A percentile compares a stretch with the other conserved stretches of the same genome.
These are phyloP conservation scores for Sander vitreus DNA, from an alignment of 2,113 vertebrate genomes.

Conservation along the genomic window DNA sequence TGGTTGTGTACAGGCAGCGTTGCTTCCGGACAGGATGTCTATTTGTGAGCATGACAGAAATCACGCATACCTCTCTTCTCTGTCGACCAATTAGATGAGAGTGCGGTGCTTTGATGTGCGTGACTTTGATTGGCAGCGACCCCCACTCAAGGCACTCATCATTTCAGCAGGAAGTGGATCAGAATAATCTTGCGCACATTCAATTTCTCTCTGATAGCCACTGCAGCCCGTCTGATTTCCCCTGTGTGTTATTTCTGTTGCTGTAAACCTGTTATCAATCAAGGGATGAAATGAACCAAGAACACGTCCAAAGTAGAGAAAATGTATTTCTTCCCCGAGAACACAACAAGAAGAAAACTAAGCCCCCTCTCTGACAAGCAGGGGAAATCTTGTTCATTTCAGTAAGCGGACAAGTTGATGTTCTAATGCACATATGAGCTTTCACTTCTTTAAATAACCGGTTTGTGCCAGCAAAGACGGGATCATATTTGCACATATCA, in stretches of 20 bases:
- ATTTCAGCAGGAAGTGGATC: slow-evolving; percentile 71
- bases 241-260: slow-evolving; percentile 69
- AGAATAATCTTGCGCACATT: slow-evolving; percentile 70
- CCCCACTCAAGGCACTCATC: slow-evolving; percentile 71
- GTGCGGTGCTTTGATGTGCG: slow-evolving; percentile 3
- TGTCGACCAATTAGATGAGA: slow-evolving; percentile 66
- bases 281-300: slow-evolving; percentile 58
- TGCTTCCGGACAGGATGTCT: slow-evolving; percentile 35
- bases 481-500: slow-evolving; percentile 43
- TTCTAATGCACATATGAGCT: slow-evolving; percentile 33
- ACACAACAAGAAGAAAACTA: slow-evolving; percentile 9
- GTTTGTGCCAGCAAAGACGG: slow-evolving; percentile 40
- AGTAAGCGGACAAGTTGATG: slow-evolving; percentile 29
- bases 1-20: slow-evolving; percentile 48
- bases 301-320: slow-evolving; percentile 47
- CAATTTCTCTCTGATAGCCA: slow-evolving; percentile 68
- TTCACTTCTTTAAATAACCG: slow-evolving; percentile 40
- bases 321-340: slow-evolving; percentile 42
- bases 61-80: slow-evolving; percentile 6
- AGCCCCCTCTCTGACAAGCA: slow-evolving; percentile 18
- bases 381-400: slow-evolving; percentile 24
- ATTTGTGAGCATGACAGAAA: slow-evolving; percentile 37
- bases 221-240: slow-evolving; percentile 70
- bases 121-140: slow-evolving; percentile 70
- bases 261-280: slow-evolving; percentile 77